Percentiles rank a stretch among this genome's conserved stretches.
Conservation (phyloP, 2,113 vertebrate genomes). For the Pteruthius melanotis region DNA sequence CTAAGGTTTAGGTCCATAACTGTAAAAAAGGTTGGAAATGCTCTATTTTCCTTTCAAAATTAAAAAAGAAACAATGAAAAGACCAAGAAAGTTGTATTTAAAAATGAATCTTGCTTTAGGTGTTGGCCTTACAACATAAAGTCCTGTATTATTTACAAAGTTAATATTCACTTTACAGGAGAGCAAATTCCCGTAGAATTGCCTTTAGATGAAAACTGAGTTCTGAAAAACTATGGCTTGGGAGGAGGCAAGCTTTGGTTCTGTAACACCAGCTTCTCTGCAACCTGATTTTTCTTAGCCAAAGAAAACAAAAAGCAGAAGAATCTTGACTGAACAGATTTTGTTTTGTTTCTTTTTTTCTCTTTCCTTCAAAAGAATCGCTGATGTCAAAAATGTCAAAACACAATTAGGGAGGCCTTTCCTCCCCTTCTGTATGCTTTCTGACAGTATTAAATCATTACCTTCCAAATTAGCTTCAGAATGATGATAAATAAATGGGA, state of each 20-base stretch:
- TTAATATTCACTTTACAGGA: background rate
- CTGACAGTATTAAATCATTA: slow-evolving; percentile 29
- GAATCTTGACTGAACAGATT: slow-evolving; percentile 7
- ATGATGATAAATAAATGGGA: background rate
- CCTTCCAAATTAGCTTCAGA: slow-evolving; percentile 6
- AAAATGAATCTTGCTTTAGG: background rate
- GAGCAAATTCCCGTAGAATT: background rate
- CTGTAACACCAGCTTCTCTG: background rate
- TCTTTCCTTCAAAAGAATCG: background rate
- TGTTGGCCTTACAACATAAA: background rate
- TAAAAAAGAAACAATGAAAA: background rate
- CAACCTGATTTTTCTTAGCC: background rate
- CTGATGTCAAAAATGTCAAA: slow-evolving; percentile 44
- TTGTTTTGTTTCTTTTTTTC: slow-evolving; percentile 29
- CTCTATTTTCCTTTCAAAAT: background rate
- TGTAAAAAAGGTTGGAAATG: background rate
- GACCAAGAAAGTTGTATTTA: background rate
- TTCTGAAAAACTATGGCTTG: background rate
- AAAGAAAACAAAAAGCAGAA: slow-evolving; percentile 8
- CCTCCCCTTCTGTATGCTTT: background rate
- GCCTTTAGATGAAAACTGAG: background rate
- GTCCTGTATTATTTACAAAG: background rate
- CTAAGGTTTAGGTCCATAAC: background rate
- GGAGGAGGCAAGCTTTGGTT: background rate
- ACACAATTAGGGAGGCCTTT: slow-evolving; percentile 29